Conservation (phyloP, 2,888 invertebrate species). For the Pammene aurita region DNA sequence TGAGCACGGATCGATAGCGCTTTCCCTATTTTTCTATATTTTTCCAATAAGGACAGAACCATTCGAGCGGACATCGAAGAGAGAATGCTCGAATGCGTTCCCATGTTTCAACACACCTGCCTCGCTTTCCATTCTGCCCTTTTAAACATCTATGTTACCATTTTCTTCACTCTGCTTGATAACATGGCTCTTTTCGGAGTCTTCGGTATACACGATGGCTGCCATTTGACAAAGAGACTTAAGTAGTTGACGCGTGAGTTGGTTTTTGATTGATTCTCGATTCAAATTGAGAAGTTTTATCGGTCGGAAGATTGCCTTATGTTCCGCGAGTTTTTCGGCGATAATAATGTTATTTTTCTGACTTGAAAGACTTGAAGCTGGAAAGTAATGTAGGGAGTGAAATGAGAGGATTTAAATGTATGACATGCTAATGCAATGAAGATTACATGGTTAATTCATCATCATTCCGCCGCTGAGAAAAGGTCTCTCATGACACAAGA, state of each 20-base stretch:
- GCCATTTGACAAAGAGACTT: conserved; percentile 32
- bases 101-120: conserved; percentile 54
- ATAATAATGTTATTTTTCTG: conserved; percentile 18
- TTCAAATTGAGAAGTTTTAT: conserved; percentile 27
- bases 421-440: background rate
- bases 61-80: conserved; percentile 49
- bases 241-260: conserved; percentile 39
- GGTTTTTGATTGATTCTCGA: conserved; percentile 36
- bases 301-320: conserved; percentile 30
- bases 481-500: too few species aligned
- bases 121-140: conserved; percentile 41
- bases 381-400: background rate
- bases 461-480: too few species aligned
- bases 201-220: conserved; percentile 1
- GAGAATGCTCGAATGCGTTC: conserved; percentile 49
- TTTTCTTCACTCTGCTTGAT: background rate
- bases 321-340: conserved; percentile 13
- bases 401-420: background rate
- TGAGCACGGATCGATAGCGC: conserved; percentile 46
- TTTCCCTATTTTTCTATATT: conserved; percentile 49
- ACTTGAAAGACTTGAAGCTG: background rate
- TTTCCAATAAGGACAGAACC: conserved; percentile 52
- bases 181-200: conserved; percentile 16
- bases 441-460: background rate
- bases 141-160: conserved; percentile 32